Conservation (phyloP, 2,888 invertebrate species). For the Nomada hirtipes region DNA sequence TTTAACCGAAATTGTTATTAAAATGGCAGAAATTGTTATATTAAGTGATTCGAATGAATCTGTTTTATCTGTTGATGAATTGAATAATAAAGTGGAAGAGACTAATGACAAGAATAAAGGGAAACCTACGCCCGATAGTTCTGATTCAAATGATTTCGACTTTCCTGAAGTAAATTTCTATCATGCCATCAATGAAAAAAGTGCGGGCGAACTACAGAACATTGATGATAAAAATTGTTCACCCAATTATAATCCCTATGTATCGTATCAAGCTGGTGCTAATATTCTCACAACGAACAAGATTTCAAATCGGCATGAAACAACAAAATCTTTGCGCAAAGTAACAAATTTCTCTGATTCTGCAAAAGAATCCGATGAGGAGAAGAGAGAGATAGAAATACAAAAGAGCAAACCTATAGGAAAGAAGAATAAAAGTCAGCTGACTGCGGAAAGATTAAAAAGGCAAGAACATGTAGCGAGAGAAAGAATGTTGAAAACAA, state of each 20-base stretch:
- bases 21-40: constrained; percentile 56
- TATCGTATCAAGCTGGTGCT: background rate
- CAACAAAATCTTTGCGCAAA: background rate
- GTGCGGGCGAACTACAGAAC: background rate
- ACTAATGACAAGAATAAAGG: background rate
- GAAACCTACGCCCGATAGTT: background rate
- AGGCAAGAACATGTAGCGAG: constrained; percentile 56
- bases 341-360: constrained; percentile 21
- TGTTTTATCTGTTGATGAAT: constrained; percentile 6
- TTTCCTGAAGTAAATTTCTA: constrained; percentile 66
- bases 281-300: background rate
- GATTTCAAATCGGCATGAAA: background rate
- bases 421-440: constrained; percentile 40
- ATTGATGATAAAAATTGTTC: background rate
- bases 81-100: background rate
- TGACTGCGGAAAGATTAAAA: constrained; percentile 49
- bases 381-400: constrained; percentile 4
- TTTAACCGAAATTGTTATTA: background rate
- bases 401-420: constrained; percentile 16
- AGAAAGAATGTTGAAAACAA: constrained; percentile 71
- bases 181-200: background rate
- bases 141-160: constrained; percentile 43
- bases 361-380: background rate
- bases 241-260: background rate
- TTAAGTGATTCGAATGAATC: constrained; percentile 69